Evolutionary conservation across 2,888 invertebrate genomes (phyloP), one percentile per base, ranked within the genome.

Genomic region (Lycia hirtaria): DNA sequence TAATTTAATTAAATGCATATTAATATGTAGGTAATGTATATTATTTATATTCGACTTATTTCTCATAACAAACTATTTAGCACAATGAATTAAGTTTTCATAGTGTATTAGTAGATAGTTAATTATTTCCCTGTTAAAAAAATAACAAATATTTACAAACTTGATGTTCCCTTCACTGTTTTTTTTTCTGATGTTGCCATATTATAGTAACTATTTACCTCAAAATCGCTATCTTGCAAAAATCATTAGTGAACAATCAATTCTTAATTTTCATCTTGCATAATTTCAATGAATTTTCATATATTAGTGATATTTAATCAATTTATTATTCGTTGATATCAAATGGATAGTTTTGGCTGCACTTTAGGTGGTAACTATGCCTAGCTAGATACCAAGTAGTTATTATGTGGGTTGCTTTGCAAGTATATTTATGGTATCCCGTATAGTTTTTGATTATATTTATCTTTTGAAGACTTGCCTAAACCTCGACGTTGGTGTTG

Each of bases 181-280:
- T 67, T n/a, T n/a, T n/a, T 85, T 85, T 85, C 83, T 80, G 75
- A 72, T 78, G 87, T 88, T 91, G 91, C 90, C 90, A 90, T 91
- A 90, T 81, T 72, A 69, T 78, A 78, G 80, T 77, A 87, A 85
- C 85, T 87, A 76, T 81, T 88, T 88, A 87, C 88, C 87, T 87
- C 87, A 81, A 75, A 77, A 65, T 77, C 73, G 73, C 71, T 75
- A 73, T 78, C 81, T 81, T 78, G 72, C 73, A 59, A 55, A 59
- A 55, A 47, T 52, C 32, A 24, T 58, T 51, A 59, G 50, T 57
- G 33, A 61, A 54, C 48, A 49, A 55, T 64, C 12, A 5, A 12
- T 56, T 44, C 17, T 48, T 14, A 32, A n/a, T 47, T 54, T 33
- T 14, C 30, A 20, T 54, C 54, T 52, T 55, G 58, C 56, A 59